Base-by-base conservation (phyloP, 1,140 invertebrate genomes). In the Drosophila lowei region DNA sequence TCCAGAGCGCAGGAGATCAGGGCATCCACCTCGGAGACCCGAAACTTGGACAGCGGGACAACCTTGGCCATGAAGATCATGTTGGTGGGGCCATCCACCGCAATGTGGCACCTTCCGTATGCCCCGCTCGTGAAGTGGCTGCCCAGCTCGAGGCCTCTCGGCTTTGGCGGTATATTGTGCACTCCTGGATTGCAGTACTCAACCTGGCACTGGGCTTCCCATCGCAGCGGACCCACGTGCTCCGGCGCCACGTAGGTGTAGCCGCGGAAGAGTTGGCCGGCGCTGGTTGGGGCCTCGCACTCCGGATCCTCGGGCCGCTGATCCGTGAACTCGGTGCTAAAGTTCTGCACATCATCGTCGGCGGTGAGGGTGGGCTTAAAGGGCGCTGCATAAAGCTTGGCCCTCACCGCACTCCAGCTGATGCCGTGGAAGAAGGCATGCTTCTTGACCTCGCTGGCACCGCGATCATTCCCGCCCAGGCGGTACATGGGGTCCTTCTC, bases 231-330 rank as follows among this genome's bases (percentile, higher is more conserved):
- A 62, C 76, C 77, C 48, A 90, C 71, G 49, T 91, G 94, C 68
- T 97, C 98, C 1, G 98, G 98, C 1, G 98, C 96, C 25, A 99
- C 96, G 92, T 97, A 99, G 0, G 98, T 99, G 90, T 99, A 99
- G 94, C 96, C 94, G 68, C 96, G 95, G 91, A 98, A 99, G 42
- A 98, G 93, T 90, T 96, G 96, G 73, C 97, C 96, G 74, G 95
- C 95, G 90, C 97, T 96, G 2, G 95, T 93, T 18, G 97, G 97
- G 21, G 96, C 94, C 46, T 97, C 94, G 3, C 96, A 96, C 0
- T 97, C 97, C n/a, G 97, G 98, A 91, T 99, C 97, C 1, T 96
- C 94, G 5, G 97, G 95, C 49, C 94, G 93, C 95, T 98, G 97
- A 74, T 95, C 94, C 0, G 98, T 99, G 90, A 99, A 99, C 93